Base-by-base conservation (phyloP, 2,888 invertebrate species). In the Hirtodrosophila alboralis region DNA sequence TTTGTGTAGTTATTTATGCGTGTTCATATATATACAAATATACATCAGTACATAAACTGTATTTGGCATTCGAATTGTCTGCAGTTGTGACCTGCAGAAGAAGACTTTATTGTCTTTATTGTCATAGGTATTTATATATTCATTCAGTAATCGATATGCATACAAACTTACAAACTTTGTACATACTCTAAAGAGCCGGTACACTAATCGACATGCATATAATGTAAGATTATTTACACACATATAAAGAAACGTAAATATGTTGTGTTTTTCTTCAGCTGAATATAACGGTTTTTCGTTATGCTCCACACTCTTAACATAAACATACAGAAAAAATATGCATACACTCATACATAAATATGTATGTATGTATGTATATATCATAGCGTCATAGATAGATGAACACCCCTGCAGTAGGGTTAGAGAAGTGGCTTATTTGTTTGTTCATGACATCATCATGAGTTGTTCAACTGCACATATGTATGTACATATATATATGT, bases 41-140 rank as follows among this genome's bases (percentile, higher is more conserved):
- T 21, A 38, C 14, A 47, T 31, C 14, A 10, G 43, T 53, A 26
- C 8, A n/a, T 30, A 30, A 27, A 16, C 47, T 12, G 2, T 21
- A 38, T 30, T 30, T 27, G 27, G 26, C 3, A 8, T 36, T 34
- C 52, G 31, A 33, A 38, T 44, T 61, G 62, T 61, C 61, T 61
- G 62, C 43, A 54, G 8, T 47, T 45, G 14, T 28, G 45, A 41
- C 34, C 49, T 36, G 43, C 43, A 37, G 33, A 23, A 37, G 33
- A 23, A 38, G 59, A 27, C 48, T 58, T 58, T 45, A 47, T 36
- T 44, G 38, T 52, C 60, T n/a, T n/a, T n/a, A n/a, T n/a, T n/a
- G n/a, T n/a, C n/a, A n/a, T n/a, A n/a, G n/a, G n/a, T n/a, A n/a
- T n/a, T n/a, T n/a, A n/a, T n/a, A n/a, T n/a, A n/a, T n/a, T n/a